phyloP scores from a whole-genome alignment of 2,888 invertebrate genomes.

The Aphodius granarius region DNA sequence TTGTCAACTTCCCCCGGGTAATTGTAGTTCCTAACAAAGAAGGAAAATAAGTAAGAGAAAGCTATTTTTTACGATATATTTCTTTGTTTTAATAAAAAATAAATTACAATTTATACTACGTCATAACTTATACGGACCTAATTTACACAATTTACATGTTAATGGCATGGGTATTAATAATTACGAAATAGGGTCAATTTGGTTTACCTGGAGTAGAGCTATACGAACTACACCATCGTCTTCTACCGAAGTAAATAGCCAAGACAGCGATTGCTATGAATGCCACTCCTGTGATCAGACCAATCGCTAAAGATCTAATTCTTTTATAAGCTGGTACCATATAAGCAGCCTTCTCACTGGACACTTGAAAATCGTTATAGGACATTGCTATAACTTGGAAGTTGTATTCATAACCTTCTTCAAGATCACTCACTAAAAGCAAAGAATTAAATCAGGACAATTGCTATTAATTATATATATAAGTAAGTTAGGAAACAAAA shows the following conservation, averaged over 20 bases:
- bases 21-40: too few species aligned
- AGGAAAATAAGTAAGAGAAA: background rate
- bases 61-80: background rate
- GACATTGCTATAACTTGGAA: constrained; percentile 74
- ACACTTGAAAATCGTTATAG: constrained; percentile 62
- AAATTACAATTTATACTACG: background rate
- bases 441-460: constrained; percentile 1
- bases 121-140: background rate
- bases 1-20: too few species aligned
- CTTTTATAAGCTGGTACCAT: constrained; percentile 72
- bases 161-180: background rate
- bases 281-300: constrained; percentile 69
- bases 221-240: constrained; percentile 47
- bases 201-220: constrained; percentile 17
- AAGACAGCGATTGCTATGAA: constrained; percentile 67
- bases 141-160: background rate
- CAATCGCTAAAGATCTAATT: constrained; percentile 71
- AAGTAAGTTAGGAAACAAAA: background rate
- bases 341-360: constrained; percentile 64
- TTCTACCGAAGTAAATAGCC: constrained; percentile 61
- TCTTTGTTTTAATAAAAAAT: background rate
- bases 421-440: constrained; percentile 62
- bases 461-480: background rate
- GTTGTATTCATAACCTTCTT: constrained; percentile 73
- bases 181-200: constrained; percentile 15